Percentiles rank a stretch among this genome's conserved stretches.
Conservation (phyloP, 2,113 vertebrate genomes). For the Piaya cayana region DNA sequence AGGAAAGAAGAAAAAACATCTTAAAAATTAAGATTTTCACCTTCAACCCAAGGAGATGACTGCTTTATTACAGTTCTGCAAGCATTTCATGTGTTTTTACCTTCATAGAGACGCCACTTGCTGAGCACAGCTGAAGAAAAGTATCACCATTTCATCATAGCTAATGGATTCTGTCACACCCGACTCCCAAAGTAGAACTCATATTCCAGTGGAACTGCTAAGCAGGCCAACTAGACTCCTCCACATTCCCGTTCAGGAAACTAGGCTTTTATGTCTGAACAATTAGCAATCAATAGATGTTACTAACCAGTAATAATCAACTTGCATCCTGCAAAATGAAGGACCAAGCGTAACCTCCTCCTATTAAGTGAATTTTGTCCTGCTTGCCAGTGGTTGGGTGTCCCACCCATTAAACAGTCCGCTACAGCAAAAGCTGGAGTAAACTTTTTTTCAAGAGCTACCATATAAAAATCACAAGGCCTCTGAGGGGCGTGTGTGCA, state of each 20-base stretch:
- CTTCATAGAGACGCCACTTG: not conserved
- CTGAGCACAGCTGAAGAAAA: not conserved
- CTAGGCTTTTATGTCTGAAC: not conserved
- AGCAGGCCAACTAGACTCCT: fast-evolving
- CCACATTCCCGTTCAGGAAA: not conserved
- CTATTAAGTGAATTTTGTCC: not conserved
- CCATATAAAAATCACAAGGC: not conserved
- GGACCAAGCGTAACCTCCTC: not conserved
- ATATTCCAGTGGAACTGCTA: not conserved
- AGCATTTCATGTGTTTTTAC: not conserved
- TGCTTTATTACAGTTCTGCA: not conserved
- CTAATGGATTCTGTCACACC: not conserved
- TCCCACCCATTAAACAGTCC: not conserved
- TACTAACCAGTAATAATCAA: not conserved
- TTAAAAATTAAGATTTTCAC: not conserved
- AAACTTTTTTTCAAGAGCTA: not conserved
- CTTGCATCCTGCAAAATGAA: not conserved
- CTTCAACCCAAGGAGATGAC: not conserved
- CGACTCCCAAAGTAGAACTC: not conserved
- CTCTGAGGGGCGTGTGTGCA: not conserved
- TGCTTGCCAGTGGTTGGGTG: fast-evolving
- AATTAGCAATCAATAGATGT: not conserved
- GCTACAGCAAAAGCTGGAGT: not conserved
- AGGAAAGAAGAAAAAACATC: not conserved
- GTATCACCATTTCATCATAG: not conserved